phyloP scores from a whole-genome alignment of 2,888 invertebrate species.

The Polymixis flavicincta region DNA sequence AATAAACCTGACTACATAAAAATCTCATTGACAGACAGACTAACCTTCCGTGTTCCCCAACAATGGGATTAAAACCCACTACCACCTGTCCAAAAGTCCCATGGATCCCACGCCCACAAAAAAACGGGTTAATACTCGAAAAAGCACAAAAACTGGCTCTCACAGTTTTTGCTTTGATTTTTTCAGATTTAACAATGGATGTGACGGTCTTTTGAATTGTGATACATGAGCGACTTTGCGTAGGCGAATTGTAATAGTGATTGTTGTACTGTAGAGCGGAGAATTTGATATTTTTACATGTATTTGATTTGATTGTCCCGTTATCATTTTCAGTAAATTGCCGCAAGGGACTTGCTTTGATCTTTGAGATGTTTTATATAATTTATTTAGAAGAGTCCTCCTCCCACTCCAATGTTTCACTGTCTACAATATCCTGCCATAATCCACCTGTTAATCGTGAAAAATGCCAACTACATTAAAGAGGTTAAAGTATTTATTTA shows the following conservation, averaged over 20 bases:
- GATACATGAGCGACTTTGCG: slow-evolving; percentile 54
- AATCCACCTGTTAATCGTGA: not conserved
- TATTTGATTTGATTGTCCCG: not conserved
- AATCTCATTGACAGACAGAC: slow-evolving; percentile 39
- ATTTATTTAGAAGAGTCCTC: not conserved
- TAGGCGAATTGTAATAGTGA: slow-evolving; percentile 26
- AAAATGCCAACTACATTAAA: not conserved
- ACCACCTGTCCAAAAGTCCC: slow-evolving; percentile 84
- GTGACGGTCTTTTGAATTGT: slow-evolving; percentile 53
- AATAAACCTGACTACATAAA: slow-evolving; percentile 47
- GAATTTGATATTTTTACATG: slow-evolving; percentile 37
- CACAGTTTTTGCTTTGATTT: slow-evolving; percentile 68
- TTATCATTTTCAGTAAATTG: not conserved
- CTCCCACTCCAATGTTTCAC: too few relatives aligned
- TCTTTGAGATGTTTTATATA: not conserved
- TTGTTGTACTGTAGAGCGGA: slow-evolving; percentile 12
- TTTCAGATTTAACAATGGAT: slow-evolving; percentile 61
- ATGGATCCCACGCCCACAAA: slow-evolving; percentile 84
- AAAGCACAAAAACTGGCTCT: slow-evolving; percentile 71
- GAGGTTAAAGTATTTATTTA: not conserved
- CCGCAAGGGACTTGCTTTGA: not conserved
- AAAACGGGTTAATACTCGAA: slow-evolving; percentile 81
- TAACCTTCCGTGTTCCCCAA: slow-evolving; percentile 40
- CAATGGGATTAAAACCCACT: slow-evolving; percentile 63
- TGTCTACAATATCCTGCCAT: not conserved